Percentiles rank a stretch among this genome's conserved stretches.
phyloP scores from a whole-genome alignment of 2,888 invertebrate genomes.

The Oegoconia quadripuncta region DNA sequence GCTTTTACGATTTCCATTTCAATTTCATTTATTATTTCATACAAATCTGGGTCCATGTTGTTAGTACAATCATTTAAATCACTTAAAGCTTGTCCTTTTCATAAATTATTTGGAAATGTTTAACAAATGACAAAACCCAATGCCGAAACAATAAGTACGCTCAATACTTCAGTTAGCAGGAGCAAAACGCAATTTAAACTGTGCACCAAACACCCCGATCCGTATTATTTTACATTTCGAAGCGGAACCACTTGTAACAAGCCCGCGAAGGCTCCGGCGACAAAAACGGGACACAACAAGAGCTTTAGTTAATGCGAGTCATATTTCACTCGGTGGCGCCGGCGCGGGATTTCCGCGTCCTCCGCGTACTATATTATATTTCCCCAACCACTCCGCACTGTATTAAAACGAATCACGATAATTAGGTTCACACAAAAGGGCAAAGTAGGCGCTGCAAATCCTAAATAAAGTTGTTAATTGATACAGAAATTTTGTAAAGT shows the following conservation, averaged over 20 bases:
- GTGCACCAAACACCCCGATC: slow-evolving; percentile 17
- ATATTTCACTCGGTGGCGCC: slow-evolving; percentile 62
- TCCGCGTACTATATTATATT: slow-evolving; percentile 40
- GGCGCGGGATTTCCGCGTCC: slow-evolving; percentile 47
- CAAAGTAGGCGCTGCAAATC: no score
- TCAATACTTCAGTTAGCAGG: no score
- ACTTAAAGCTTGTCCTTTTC: not conserved
- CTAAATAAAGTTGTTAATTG: no score
- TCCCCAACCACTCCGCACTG: slow-evolving; percentile 38
- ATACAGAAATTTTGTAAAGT: no score
- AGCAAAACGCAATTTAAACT: not conserved
- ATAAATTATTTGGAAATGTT: not conserved
- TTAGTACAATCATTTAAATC: no score
- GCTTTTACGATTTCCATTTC: no score
- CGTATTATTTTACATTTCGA: slow-evolving; percentile 44
- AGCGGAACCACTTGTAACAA: slow-evolving; percentile 48
- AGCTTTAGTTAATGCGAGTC: slow-evolving; percentile 66
- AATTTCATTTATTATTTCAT: no score
- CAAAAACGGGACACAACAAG: slow-evolving; percentile 65
- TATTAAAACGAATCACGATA: slow-evolving; percentile 33
- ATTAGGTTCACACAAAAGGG: not conserved
- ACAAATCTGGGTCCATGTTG: no score
- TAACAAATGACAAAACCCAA: not conserved
- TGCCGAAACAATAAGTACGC: no score
- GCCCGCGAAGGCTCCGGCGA: slow-evolving; percentile 46